Evolutionary conservation across 2,888 invertebrate species (phyloP), one percentile per base, ranked within the genome.

Genomic region (Caenorhabditis angaria): DNA sequence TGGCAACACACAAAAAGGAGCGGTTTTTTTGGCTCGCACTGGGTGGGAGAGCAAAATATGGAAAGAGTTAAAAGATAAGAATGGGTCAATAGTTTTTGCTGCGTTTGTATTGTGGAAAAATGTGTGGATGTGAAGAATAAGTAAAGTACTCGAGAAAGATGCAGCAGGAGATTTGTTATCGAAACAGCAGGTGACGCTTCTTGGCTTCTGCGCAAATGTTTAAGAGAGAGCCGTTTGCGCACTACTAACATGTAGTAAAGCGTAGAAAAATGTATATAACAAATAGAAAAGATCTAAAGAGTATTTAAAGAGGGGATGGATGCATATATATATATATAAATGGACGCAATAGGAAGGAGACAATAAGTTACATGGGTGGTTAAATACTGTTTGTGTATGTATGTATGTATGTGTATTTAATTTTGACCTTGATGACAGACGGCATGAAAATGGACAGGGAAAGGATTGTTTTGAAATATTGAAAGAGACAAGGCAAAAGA

Each of bases 321-420:
- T 12, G 29, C 14, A 28, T 18, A 28, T 10, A 18, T 27, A n/a
- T 2, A 22, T 14, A 56, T 2, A 8, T 10, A 22, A n/a, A 27
- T 25, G 53, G n/a, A n/a, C 24, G n/a, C 14, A 27, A 53, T 22
- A 56, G 28, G n/a, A n/a, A n/a, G n/a, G n/a, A 55, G 56, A 56
- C 28, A 32, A 29, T 22, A 29, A 28, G 56, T 56, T 22, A 25
- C 56, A 56, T 29, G 56, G 56, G 56, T 56, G 56, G 29, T 56
- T 28, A 56, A 56, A 56, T 29, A 56, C 25, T 29, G 10, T 22
- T 41, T 41, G 41, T 41, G 14, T 41, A 18, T 41, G 14, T 14
- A 41, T 32, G 10, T 28, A 28, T 29, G 28, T 32, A n/a, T 28
- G 27, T 28, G 56, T 56, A 32, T 28, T 28, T 22, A 32, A 56